Percentiles rank a stretch among this genome's conserved stretches.
phyloP scores from a whole-genome alignment of 2,113 vertebrate species.

The Melanerpes aurifrons region DNA sequence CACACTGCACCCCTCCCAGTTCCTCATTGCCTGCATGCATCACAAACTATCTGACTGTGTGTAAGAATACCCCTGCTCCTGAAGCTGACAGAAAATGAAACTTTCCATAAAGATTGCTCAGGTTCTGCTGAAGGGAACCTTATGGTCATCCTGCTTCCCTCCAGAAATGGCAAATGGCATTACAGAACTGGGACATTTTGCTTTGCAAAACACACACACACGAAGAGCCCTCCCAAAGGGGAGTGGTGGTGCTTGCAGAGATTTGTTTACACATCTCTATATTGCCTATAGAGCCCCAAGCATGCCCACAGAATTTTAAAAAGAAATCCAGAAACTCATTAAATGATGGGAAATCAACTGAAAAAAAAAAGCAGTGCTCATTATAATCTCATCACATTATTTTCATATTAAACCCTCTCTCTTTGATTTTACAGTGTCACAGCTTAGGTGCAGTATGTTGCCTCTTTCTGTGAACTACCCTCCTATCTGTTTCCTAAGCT shows the following conservation, averaged over 20 bases:
- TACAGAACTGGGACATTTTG: background rate
- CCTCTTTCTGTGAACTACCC: slow-evolving; percentile 33
- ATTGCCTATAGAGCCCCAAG: background rate
- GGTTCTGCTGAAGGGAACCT: background rate
- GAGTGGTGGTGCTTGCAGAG: background rate
- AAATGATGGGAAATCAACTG: background rate
- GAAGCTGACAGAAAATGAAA: background rate
- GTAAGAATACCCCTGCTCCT: slow-evolving; percentile 16
- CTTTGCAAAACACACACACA: background rate
- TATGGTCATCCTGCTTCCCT: background rate
- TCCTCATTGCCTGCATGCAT: slow-evolving; percentile 27
- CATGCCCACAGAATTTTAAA: background rate
- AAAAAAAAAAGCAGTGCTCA: background rate
- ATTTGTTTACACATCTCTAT: background rate
- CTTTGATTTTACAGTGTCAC: slow-evolving; percentile 26
- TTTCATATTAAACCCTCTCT: background rate
- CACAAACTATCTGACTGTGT: background rate
- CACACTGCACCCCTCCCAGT: background rate
- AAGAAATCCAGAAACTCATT: background rate
- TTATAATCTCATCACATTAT: background rate
- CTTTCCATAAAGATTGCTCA: background rate
- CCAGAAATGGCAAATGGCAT: background rate
- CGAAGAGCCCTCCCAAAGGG: accelerated
- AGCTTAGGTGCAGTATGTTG: slow-evolving; percentile 32
- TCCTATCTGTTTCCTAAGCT: slow-evolving; percentile 58